These are phyloP conservation scores for Micrastur ruficollis DNA, from an alignment of 2,797 vertebrate genomes.

Conservation along the genomic window DNA sequence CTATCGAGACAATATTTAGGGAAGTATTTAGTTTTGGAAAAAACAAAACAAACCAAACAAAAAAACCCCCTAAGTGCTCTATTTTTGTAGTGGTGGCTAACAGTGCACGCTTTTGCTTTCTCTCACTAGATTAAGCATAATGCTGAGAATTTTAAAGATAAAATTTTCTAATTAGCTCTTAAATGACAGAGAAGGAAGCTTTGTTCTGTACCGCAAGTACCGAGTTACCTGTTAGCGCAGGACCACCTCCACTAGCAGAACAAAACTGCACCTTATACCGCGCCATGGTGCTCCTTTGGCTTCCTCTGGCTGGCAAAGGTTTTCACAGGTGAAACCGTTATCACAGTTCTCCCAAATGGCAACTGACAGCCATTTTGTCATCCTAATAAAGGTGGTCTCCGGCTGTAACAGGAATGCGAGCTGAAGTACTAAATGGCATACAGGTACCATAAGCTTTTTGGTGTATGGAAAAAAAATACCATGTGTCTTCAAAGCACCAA, in stretches of 20 bases:
- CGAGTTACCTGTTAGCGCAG: fast-evolving
- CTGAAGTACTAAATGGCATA: background rate
- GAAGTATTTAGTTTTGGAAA: background rate
- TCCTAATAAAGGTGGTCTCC: background rate
- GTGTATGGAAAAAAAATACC: background rate
- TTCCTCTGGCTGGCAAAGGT: background rate
- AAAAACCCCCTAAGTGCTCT: background rate
- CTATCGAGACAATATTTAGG: background rate
- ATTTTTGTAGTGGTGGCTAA: background rate
- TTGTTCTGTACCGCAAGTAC: background rate
- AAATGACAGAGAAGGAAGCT: background rate
- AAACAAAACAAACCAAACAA: background rate
- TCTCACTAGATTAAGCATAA: background rate
- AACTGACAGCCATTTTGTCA: background rate
- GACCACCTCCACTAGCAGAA: background rate
- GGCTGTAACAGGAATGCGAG: background rate
- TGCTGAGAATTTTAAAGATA: background rate
- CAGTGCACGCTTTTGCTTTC: too few species aligned
- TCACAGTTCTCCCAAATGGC: background rate
- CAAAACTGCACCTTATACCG: too few species aligned
- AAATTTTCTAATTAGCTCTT: background rate
- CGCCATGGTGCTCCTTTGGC: background rate
- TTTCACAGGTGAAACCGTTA: background rate
- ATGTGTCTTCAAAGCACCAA: background rate
- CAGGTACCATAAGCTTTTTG: background rate